Conservation (phyloP, 2,888 invertebrate genomes). For the Nephrotoma guestfalica region DNA sequence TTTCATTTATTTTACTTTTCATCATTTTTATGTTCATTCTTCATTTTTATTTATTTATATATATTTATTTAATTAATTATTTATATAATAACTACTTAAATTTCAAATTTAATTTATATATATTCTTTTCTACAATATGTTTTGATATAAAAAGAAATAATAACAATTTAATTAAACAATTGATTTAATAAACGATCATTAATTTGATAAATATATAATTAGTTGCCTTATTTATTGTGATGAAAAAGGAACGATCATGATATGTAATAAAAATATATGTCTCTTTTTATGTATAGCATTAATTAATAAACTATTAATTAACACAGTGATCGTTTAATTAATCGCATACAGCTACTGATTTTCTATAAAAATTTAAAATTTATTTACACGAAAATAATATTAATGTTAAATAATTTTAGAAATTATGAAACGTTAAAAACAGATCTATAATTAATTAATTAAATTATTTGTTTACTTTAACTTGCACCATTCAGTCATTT, state of each 20-base stretch:
- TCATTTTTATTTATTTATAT: not conserved
- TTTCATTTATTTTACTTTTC: not conserved
- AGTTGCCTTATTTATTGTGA: not conserved
- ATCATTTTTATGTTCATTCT: not conserved
- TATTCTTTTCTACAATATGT: not conserved
- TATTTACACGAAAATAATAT: not conserved
- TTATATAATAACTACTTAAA: not conserved
- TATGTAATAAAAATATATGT: not conserved
- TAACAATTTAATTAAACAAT: not conserved
- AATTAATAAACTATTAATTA: not conserved
- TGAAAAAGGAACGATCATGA: not conserved
- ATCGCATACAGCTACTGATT: not conserved
- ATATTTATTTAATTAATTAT: not conserved
- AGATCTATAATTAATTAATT: not conserved
- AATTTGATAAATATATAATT: not conserved
- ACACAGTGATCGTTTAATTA: not conserved
- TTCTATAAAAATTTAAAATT: not conserved
- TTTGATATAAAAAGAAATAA: not conserved
- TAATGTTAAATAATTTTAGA: not conserved
- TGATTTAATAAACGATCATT: not conserved
- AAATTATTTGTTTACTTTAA: not conserved
- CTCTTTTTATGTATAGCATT: not conserved
- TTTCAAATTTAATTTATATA: not conserved
- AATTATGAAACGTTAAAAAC: not conserved
- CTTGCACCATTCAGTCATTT: not conserved